Conservation (phyloP, 2,797 vertebrate species). For the Triplophysa bombifrons region DNA sequence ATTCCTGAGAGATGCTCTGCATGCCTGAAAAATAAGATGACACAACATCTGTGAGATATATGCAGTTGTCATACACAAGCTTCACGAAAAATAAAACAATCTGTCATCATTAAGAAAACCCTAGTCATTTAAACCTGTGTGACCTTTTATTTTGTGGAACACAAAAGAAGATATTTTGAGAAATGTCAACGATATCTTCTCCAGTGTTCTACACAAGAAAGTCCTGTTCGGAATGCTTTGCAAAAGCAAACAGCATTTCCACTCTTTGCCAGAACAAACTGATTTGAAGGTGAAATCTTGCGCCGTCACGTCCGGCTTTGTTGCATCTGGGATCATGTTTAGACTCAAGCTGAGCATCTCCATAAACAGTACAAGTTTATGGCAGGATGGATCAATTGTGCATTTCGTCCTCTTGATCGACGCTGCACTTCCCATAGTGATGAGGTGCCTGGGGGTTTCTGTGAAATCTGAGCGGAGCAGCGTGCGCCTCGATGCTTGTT, state of each 20-base stretch:
- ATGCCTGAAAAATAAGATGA: not conserved
- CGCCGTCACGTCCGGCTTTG: not conserved
- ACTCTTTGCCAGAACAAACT: not conserved
- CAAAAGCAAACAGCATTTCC: not conserved
- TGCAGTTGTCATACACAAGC: too few species aligned
- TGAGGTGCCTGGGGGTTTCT: slow-evolving; percentile 1
- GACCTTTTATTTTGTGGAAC: too few species aligned
- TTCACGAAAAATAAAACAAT: too few species aligned
- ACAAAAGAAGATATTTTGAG: too few species aligned
- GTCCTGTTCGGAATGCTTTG: too few species aligned
- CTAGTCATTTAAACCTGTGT: too few species aligned
- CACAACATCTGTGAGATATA: not conserved
- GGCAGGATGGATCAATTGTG: not conserved
- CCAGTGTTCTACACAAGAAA: too few species aligned
- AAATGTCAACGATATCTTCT: too few species aligned
- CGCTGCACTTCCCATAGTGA: not conserved
- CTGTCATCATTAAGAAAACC: too few species aligned
- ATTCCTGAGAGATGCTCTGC: not conserved
- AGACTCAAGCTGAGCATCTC: not conserved
- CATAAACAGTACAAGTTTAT: slow-evolving; percentile 7
- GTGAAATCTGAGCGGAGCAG: not conserved
- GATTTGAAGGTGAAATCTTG: not conserved
- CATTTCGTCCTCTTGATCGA: not conserved
- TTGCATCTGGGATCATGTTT: not conserved
- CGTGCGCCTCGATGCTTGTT: slow-evolving; percentile 8